phyloP scores from a whole-genome alignment of 2,797 vertebrate genomes.

The Cynopterus sphinx region DNA sequence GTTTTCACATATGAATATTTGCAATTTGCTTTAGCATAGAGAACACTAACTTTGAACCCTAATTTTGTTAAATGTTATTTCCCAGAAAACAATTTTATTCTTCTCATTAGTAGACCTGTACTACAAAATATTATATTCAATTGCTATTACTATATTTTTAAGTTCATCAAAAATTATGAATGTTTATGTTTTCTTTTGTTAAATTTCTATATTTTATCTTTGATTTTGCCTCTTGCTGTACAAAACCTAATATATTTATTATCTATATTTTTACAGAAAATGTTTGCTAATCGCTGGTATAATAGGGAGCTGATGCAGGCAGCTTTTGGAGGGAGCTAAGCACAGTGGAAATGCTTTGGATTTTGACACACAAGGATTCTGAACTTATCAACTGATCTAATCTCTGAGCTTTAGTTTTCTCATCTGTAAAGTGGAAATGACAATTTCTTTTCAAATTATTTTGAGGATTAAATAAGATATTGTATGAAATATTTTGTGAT shows the following conservation, averaged over 20 bases:
- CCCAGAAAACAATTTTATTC: neutral
- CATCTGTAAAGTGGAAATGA: neutral
- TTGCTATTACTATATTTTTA: constrained; percentile 25
- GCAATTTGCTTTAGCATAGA: neutral
- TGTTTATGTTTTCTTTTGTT: neutral
- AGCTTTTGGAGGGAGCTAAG: neutral
- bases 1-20: constrained; percentile 3
- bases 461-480: neutral
- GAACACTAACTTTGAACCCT: neutral
- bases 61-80: neutral
- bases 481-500: neutral
- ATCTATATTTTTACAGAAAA: neutral
- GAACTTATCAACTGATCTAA: neutral
- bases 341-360: neutral
- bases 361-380: neutral
- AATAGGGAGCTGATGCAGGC: neutral
- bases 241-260: neutral
- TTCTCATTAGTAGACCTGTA: neutral
- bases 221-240: neutral
- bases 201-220: neutral
- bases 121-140: neutral
- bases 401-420: neutral
- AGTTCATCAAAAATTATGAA: constrained; percentile 20
- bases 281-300: neutral
- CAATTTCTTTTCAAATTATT: neutral